A percentile compares a stretch with the other conserved stretches of the same genome.
phyloP scores from a whole-genome alignment of 2,888 invertebrate species.

The Ophion ventricosus region DNA sequence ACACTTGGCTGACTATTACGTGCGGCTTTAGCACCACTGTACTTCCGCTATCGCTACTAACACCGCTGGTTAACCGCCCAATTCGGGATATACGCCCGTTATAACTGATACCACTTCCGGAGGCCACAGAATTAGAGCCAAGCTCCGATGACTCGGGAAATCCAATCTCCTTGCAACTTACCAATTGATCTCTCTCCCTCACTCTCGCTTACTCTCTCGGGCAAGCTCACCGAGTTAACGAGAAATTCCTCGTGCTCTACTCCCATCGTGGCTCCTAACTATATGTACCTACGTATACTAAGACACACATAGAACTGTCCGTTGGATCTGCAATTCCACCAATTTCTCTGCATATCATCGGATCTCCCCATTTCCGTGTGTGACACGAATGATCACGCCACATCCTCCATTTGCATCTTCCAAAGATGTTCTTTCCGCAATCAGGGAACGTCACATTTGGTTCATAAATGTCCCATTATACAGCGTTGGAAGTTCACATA shows the following conservation, averaged over 20 bases:
- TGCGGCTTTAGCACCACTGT: conserved; percentile 24
- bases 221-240: conserved; percentile 29
- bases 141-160: conserved; percentile 42
- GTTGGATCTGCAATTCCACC: conserved; percentile 3
- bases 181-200: conserved; percentile 63
- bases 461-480: background rate
- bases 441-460: background rate
- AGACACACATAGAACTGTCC: background rate
- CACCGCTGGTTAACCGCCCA: conserved; percentile 45
- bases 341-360: background rate
- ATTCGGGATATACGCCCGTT: conserved; percentile 30
- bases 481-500: background rate
- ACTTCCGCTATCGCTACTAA: conserved; percentile 54
- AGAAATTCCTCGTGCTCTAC: conserved; percentile 34
- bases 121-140: conserved; percentile 29
- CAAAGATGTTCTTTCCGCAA: background rate
- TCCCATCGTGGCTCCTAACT: background rate
- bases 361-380: background rate
- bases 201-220: background rate
- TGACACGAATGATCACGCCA: background rate
- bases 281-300: background rate
- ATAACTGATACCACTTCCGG: conserved; percentile 48
- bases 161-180: conserved; percentile 66
- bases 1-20: conserved; percentile 60
- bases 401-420: background rate